Base-by-base conservation (phyloP, 2,797 vertebrate species). In the Megaceryle alcyon region DNA sequence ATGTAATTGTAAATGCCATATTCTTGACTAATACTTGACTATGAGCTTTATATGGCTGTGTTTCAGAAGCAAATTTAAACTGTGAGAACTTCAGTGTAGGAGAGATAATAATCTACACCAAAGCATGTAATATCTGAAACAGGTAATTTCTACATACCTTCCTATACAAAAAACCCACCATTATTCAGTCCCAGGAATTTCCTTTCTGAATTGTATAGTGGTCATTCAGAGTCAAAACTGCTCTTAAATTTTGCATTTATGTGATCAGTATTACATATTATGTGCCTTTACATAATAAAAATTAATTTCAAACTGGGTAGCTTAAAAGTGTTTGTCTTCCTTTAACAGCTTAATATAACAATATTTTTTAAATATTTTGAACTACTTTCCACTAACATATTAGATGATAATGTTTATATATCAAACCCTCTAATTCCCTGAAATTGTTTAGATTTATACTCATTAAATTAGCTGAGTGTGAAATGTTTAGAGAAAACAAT, bases 401-500 rank as follows among this genome's bases (percentile, higher is more conserved):
- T 64, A 39, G 25, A 59, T 85, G 49, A 69, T 70, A 65, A 87
- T 28, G 26, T 41, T 70, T 82, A 46, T 82, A 82, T 79, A 82
- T 85, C 49, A 92, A 80, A 82, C 9, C 17, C 31, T 8, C 1
- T 76, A 94, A 94, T 71, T 92, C 66, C 22, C 22, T 82, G 53
- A 68, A 93, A 92, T 31, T 66, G 26, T n/a, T 54, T 77, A 90
- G 64, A 83, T 94, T 91, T 94, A 64, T 76, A 53, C 3, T 35
- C 43, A 60, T 23, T 71, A 83, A 81, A 93, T 88, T 83, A 88
- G 8, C 54, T 89, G 25, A 5, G 13, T 82, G 41, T 68, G 84
- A 94, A 92, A 72, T 68, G 28, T 86, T 83, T 86, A 81, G 66
- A 75, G 81, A 84, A 92, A 94, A 94, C 77, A 92, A 61, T 48